Conservation (phyloP, 2,113 vertebrate species). For the Microtus pennsylvanicus region DNA sequence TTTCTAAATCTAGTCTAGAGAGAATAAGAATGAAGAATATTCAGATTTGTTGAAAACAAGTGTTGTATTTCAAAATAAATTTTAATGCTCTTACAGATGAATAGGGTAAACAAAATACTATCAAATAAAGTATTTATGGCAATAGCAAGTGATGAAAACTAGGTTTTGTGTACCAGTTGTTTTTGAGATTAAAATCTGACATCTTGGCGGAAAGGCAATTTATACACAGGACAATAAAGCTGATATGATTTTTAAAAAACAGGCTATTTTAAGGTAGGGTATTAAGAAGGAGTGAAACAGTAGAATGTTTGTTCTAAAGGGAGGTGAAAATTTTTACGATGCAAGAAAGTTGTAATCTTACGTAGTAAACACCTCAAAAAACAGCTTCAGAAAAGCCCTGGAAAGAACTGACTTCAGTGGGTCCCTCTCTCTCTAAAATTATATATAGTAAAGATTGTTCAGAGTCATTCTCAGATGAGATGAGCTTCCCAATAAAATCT, state of each 20-base stretch:
- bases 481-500: background rate
- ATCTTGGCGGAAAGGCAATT: background rate
- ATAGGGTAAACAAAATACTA: background rate
- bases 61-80: background rate
- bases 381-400: background rate
- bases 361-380: background rate
- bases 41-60: slow-evolving; percentile 57
- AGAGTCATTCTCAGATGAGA: background rate
- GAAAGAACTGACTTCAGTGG: background rate
- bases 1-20: slow-evolving; percentile 39
- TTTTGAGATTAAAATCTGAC: background rate
- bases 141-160: slow-evolving; percentile 68
- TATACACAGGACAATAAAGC: background rate
- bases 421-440: background rate
- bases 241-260: background rate
- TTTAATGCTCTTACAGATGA: slow-evolving; percentile 35
- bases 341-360: background rate
- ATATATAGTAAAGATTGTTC: background rate
- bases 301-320: background rate
- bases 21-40: background rate
- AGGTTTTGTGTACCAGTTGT: background rate
- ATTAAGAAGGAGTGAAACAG: background rate
- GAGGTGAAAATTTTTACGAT: background rate
- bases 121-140: slow-evolving; percentile 63
- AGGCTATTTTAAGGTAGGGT: background rate